Evolutionary conservation across 2,888 invertebrate genomes (phyloP), one percentile per base, ranked within the genome.

Genomic region (Parnassius glacialis): DNA sequence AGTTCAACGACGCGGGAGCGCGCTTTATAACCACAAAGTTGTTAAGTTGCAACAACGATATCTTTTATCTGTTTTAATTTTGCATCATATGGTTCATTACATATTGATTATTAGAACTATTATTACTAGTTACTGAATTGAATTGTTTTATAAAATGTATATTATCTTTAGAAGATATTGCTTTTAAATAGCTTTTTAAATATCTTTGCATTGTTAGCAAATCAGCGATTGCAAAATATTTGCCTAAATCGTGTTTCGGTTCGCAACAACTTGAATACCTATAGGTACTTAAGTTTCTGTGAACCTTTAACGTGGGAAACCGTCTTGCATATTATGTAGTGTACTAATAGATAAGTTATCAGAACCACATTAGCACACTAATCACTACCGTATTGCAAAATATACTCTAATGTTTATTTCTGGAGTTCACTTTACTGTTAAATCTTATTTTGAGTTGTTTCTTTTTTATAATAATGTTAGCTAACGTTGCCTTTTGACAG

Each of bases 321-420:
- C 50, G 11, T 2, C 54, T 55, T 51, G 58, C 53, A n/a, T 50
- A n/a, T n/a, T n/a, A n/a, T n/a, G n/a, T n/a, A 41, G 48, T 50
- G 16, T 62, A 61, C 53, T 34, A 13, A 56, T 41, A 53, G 62
- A 62, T 62, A 58, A 45, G 11, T 42, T 58, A 58, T 58, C 41
- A 41, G 9, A 57, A 52, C 5, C 20, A 34, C 34, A 34, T 7
- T 34, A 34, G 20, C 20, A 20, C 7, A 34, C 5, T 34, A 34
- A 25, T n/a, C 52, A 11, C 10, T 50, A 62, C 43, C 45, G 48
- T 34, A 62, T 13, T 48, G 13, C 48, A 13, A 58, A 62, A 58
- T 62, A 53, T 41, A 34, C 44, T 44, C 13, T 42, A 57, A 43
- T 62, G 48, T 58, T 41, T 54, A 51, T 12, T 34, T 34, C 10